A percentile compares a stretch with the other conserved stretches of the same genome.
Evolutionary conservation across 1,140 invertebrate genomes (phyloP).

Genomic region (Papilio helenus): DNA sequence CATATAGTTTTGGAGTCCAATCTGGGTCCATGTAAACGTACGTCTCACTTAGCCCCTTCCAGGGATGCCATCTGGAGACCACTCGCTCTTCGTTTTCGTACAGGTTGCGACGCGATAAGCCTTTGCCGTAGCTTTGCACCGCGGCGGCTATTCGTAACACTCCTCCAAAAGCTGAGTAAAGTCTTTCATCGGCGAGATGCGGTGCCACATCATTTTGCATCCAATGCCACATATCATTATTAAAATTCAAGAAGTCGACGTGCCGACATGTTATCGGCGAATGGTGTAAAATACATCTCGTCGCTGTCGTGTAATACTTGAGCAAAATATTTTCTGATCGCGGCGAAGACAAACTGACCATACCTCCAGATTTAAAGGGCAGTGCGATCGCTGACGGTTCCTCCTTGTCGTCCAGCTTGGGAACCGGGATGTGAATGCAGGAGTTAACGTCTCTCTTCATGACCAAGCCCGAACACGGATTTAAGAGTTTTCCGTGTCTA

Average conservation of each 20-base stretch:
- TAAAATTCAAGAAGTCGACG: conserved; percentile 80
- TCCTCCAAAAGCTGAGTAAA: conserved; percentile 85
- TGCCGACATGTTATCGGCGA: conserved; percentile 81
- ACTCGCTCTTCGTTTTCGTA: conserved; percentile 53
- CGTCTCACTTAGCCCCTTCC: conserved; percentile 57
- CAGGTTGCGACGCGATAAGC: conserved; percentile 64
- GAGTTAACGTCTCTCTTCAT: conserved; percentile 66
- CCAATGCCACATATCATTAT: conserved; percentile 84
- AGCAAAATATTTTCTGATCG: conserved; percentile 82
- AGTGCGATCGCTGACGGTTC: conserved; percentile 77
- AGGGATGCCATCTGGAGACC: conserved; percentile 61
- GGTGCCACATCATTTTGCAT: conserved; percentile 83
- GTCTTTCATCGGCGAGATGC: conserved; percentile 84
- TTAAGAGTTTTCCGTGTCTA: conserved; percentile 56
- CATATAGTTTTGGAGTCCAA: conserved; percentile 60
- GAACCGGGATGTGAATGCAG: conserved; percentile 68
- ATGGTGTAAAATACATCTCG: conserved; percentile 66
- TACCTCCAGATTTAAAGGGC: conserved; percentile 78
- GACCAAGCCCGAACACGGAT: conserved; percentile 62
- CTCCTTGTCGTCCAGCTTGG: conserved; percentile 60
- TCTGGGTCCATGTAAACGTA: conserved; percentile 61
- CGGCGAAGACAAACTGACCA: conserved; percentile 82
- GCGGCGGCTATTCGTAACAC: conserved; percentile 83
- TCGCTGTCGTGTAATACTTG: conserved; percentile 83
- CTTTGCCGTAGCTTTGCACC: conserved; percentile 80